Evolutionary conservation across 2,797 vertebrate genomes (phyloP), one percentile per base, ranked within the genome.

Genomic region (Poeciliopsis presidionis): DNA sequence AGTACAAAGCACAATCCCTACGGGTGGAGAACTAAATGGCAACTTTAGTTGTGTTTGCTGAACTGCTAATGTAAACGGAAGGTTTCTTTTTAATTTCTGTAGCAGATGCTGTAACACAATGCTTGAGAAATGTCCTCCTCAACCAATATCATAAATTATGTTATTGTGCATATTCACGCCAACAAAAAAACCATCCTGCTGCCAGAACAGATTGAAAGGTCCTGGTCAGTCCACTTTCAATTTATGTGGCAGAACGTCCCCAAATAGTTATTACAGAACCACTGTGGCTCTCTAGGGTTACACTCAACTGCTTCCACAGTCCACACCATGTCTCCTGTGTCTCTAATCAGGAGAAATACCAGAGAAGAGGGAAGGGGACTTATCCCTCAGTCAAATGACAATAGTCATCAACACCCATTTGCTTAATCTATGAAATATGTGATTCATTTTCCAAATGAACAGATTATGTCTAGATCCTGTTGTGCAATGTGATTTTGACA

Each of bases 241-340:
- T 88, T 84, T 81, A 89, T 87, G 75, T 79, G 81, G 51, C 47
- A 77, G 70, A 65, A 28, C 72, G 53, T 82, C 76, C 67, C 57
- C 79, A 83, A 80, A 92, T 80, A 88, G 89, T 85, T 89, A 88
- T 93, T 85, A 83, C 81, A 90, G 87, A 91, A 81, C 80, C 78
- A 47, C 82, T 80, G 80, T 59, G 81, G 84, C 75, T 88, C 70
- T 81, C 80, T 84, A 74, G 69, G 74, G 84, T 89, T 92, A 86
- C 85, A 83, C 65, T 76, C 81, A 85, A 72, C 81, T 72, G 22
- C 63, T 82, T 85, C 59, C 30, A 45, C 46, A 75, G 75, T 75
- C 74, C 43, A 39, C n/a, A 45, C 75, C 46, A 41, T 3, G 72
- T 77, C 51, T 75, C 55, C 80, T 74, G 61, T 41, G 30, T 51